Evolutionary conservation across 2,113 vertebrate species (phyloP).

Genomic region (Pygathrix nemaeus): DNA sequence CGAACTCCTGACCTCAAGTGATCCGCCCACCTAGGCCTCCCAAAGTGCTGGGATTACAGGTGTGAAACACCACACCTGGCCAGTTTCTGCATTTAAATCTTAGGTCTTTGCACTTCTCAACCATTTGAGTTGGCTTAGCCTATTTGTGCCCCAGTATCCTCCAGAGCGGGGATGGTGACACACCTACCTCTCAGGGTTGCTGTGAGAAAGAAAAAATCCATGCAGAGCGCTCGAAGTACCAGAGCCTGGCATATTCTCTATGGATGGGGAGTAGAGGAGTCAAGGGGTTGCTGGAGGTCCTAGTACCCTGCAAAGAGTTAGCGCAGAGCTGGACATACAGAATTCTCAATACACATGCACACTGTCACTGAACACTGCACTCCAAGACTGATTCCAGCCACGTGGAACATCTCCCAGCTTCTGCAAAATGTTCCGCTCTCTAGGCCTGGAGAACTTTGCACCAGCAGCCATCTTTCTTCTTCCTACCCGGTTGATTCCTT

Average conservation of each 20-base stretch:
- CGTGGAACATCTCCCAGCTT: fast-evolving
- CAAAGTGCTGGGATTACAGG: too few relatives aligned
- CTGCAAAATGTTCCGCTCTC: background rate
- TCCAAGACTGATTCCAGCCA: fast-evolving
- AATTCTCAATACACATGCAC: fast-evolving
- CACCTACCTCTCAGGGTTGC: background rate
- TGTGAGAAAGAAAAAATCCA: background rate
- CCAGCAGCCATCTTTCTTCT: background rate
- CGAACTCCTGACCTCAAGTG: too few relatives aligned
- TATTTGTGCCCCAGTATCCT: background rate
- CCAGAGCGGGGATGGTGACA: too few relatives aligned
- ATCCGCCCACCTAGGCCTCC: too few relatives aligned
- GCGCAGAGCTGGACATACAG: background rate
- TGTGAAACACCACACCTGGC: too few relatives aligned
- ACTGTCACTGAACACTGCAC: fast-evolving
- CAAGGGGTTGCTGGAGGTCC: background rate
- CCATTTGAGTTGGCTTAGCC: background rate
- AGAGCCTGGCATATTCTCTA: background rate
- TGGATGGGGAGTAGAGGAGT: too few relatives aligned
- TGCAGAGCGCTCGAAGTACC: background rate
- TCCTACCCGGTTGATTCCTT: background rate
- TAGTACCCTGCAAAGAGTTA: too few relatives aligned
- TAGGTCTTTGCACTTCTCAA: background rate
- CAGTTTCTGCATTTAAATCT: background rate
- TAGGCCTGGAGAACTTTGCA: background rate